Evolutionary conservation across 2,888 invertebrate species (phyloP).

Genomic region (Neoitamus cyanurus): DNA sequence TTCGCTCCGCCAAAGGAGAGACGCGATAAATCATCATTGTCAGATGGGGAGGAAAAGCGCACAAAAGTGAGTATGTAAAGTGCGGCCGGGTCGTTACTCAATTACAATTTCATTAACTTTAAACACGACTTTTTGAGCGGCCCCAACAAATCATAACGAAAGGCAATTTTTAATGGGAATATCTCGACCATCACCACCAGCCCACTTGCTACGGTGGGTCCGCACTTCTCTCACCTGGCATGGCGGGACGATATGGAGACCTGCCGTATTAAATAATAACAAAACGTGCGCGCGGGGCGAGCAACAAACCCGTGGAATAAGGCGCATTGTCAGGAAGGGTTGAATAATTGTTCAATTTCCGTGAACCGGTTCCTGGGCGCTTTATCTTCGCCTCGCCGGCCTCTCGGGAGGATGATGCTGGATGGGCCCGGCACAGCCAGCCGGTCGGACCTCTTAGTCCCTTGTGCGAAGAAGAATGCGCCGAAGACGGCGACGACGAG

Average conservation of each 20-base stretch:
- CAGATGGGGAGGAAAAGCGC: constrained; percentile 25
- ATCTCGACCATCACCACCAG: constrained; percentile 43
- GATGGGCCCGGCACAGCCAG: not conserved
- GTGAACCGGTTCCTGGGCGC: constrained; percentile 42
- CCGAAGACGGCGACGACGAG: not conserved
- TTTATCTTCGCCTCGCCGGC: constrained; percentile 15
- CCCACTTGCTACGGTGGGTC: not conserved
- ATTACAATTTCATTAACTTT: constrained; percentile 67
- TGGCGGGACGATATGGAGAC: constrained; percentile 25
- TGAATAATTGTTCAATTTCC: constrained; percentile 53
- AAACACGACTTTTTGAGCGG: constrained; percentile 66
- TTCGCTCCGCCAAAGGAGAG: constrained; percentile 9
- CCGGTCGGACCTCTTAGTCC: not conserved
- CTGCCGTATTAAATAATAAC: constrained; percentile 42
- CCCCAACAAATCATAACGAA: constrained; percentile 66
- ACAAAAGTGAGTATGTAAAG: not conserved
- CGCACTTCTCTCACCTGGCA: constrained; percentile 23
- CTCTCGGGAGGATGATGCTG: not conserved
- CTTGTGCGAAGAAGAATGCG: not conserved
- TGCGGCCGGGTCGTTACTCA: constrained; percentile 60
- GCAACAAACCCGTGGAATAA: constrained; percentile 19
- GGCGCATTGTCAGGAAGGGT: constrained; percentile 50
- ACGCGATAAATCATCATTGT: constrained; percentile 15
- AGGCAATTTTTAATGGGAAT: constrained; percentile 43
- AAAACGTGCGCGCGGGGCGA: not conserved